These are phyloP conservation scores for Cosmopolites sordidus DNA, from an alignment of 2,888 invertebrate species.

Conservation along the genomic window DNA sequence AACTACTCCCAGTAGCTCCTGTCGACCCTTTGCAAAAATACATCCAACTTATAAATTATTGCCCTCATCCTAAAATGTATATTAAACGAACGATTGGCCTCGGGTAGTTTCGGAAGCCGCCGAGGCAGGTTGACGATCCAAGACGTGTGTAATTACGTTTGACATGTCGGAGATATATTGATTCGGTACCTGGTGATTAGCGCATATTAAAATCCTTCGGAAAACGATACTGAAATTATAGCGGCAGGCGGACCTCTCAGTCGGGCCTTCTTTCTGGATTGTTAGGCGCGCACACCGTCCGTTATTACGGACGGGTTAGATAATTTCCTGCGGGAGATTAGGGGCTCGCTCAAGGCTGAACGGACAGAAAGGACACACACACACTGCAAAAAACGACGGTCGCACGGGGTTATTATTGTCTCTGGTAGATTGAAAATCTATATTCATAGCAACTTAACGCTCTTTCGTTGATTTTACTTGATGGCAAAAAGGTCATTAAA, in stretches of 20 bases:
- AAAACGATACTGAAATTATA: conserved; percentile 40
- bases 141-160: conserved; percentile 37
- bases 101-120: conserved; percentile 38
- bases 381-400: too few species aligned
- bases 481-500: too few species aligned
- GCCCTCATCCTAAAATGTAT: conserved; percentile 18
- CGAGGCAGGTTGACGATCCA: conserved; percentile 35
- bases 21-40: too few species aligned
- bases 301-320: conserved; percentile 17
- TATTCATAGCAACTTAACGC: too few species aligned
- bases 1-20: too few species aligned
- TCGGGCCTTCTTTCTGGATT: conserved; percentile 5
- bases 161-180: conserved; percentile 42
- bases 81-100: conserved; percentile 23
- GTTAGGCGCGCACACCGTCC: conserved; percentile 17
- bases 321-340: conserved; percentile 21
- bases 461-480: too few species aligned
- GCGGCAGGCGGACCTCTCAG: conserved; percentile 11
- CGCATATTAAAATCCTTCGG: conserved; percentile 38
- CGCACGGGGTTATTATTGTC: too few species aligned
- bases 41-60: conserved; percentile 14
- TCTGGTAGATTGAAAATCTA: too few species aligned
- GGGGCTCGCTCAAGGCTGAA: conserved; percentile 23
- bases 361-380: too few species aligned
- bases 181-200: conserved; percentile 38